phyloP scores from a whole-genome alignment of 2,888 invertebrate genomes.

The Latrodectus elegans region DNA sequence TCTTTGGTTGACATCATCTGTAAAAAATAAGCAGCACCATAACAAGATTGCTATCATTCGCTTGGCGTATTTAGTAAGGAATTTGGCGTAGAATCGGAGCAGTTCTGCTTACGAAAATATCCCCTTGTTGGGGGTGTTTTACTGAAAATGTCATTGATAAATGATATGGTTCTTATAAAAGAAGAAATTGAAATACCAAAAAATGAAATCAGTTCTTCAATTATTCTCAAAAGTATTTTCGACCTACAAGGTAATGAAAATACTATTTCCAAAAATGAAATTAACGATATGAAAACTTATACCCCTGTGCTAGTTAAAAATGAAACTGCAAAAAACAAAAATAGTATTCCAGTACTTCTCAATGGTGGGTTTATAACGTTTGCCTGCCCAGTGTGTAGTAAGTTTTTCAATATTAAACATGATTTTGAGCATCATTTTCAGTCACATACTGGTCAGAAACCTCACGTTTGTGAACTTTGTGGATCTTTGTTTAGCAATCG shows the following conservation, averaged over 20 bases:
- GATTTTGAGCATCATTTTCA: not conserved
- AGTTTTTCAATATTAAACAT: not conserved
- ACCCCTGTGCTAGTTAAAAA: not conserved
- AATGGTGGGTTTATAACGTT: not conserved
- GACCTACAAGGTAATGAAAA: not conserved
- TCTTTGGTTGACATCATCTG: too few species aligned
- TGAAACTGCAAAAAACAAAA: not conserved
- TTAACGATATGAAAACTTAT: not conserved
- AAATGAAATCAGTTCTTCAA: too few species aligned
- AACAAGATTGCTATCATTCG: too few species aligned
- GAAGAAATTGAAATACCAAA: too few species aligned
- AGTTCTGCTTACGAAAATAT: too few species aligned
- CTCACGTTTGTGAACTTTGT: not conserved
- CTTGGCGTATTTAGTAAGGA: too few species aligned
- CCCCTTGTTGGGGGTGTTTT: too few species aligned
- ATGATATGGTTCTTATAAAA: too few species aligned
- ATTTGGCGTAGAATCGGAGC: too few species aligned
- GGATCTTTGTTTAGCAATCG: not conserved
- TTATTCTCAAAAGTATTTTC: not conserved
- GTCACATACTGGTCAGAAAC: not conserved
- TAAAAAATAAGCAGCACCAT: too few species aligned
- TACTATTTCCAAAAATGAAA: not conserved
- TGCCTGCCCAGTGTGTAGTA: not conserved
- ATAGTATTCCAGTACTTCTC: not conserved
- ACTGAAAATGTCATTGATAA: too few species aligned